These are phyloP conservation scores for Centropristis striata DNA, from an alignment of 2,113 vertebrate species.

Conservation along the genomic window DNA sequence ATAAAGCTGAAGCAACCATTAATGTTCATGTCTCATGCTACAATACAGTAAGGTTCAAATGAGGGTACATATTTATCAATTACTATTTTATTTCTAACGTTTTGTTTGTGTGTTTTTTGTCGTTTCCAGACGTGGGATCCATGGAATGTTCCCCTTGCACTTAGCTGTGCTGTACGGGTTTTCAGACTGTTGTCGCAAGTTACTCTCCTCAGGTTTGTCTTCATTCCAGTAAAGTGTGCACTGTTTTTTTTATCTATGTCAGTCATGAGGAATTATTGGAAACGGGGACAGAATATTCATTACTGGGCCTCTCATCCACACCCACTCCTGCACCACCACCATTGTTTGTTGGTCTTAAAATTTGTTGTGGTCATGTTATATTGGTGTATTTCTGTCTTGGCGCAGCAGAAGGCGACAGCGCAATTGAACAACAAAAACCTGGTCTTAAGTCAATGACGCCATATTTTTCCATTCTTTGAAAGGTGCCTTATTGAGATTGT, in stretches of 20 bases:
- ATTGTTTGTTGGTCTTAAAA: too few relatives aligned
- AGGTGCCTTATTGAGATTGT: too few relatives aligned
- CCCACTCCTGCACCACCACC: too few relatives aligned
- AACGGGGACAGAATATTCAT: too few relatives aligned
- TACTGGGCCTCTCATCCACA: too few relatives aligned
- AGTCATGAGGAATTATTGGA: too few relatives aligned
- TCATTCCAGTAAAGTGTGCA: background rate
- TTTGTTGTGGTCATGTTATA: too few relatives aligned
- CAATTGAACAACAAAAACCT: too few relatives aligned
- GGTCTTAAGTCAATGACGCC: too few relatives aligned
- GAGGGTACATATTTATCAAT: background rate
- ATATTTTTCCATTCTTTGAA: too few relatives aligned
- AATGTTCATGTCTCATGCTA: background rate
- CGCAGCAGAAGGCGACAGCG: too few relatives aligned
- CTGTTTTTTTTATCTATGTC: background rate
- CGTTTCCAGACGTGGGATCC: constrained; percentile 91
- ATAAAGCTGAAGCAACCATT: background rate
- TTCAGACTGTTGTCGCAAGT: constrained; percentile 99
- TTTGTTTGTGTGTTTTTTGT: background rate
- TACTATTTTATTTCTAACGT: background rate
- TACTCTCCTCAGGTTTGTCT: constrained; percentile 97
- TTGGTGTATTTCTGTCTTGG: too few relatives aligned
- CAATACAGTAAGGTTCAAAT: background rate
- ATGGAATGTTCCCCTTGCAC: constrained; percentile 98
- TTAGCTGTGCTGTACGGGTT: constrained; percentile 98